phyloP scores from a whole-genome alignment of 1,140 invertebrate species.

The Melanaphis sacchari region DNA sequence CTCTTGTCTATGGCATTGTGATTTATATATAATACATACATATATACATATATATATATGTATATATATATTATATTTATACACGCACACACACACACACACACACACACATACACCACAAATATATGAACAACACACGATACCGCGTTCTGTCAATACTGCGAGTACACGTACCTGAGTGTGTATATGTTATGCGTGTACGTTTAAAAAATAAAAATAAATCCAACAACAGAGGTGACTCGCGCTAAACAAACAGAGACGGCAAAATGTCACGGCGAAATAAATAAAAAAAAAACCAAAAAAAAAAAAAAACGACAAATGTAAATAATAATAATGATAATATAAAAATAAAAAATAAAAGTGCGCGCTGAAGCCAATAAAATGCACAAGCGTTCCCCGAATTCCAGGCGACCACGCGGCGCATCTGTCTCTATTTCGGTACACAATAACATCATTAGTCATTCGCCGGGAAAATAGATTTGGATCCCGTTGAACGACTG shows the following conservation, averaged over 20 bases:
- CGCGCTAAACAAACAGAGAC: neutral
- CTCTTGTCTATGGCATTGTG: neutral
- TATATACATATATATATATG: neutral
- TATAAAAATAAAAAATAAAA: neutral
- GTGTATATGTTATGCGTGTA: neutral
- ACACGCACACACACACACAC: no score
- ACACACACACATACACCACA: no score
- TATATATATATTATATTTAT: no score
- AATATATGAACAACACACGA: neutral
- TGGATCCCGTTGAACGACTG: neutral
- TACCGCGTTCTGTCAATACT: neutral
- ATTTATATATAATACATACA: neutral
- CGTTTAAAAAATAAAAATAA: slow-evolving; percentile 9
- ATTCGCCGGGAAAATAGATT: slow-evolving; percentile 29
- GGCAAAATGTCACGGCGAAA: slow-evolving; percentile 24
- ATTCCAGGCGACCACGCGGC: slow-evolving; percentile 2
- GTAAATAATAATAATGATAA: slow-evolving; percentile 39
- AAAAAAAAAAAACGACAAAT: neutral
- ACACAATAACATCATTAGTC: slow-evolving; percentile 54
- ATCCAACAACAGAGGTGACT: neutral
- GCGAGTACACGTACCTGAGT: neutral
- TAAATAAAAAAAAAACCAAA: no score
- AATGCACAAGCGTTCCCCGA: neutral
- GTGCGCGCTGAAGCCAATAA: slow-evolving; percentile 31
- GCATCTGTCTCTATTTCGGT: slow-evolving; percentile 51